Percentiles rank a stretch among this genome's conserved stretches.
Conservation (phyloP, 2,888 invertebrate species). For the Sphinx pinastri region DNA sequence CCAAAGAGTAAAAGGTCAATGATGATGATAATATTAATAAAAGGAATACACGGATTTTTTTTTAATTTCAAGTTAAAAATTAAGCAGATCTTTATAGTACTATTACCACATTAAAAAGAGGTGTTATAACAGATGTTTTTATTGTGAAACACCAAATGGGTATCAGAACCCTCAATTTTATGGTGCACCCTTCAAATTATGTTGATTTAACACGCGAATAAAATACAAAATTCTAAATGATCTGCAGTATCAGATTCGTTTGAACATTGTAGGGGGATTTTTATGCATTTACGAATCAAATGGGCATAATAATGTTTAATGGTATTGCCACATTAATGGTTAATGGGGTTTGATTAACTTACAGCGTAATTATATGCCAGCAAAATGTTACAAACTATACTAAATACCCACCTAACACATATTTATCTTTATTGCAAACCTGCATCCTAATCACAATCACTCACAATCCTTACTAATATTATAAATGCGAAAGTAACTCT, state of each 20-base stretch:
- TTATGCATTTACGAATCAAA: not conserved
- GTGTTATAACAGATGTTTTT: conserved; percentile 11
- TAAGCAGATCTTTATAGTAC: not conserved
- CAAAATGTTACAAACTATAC: too few relatives aligned
- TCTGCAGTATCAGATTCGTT: conserved; percentile 1
- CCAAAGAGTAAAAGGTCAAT: too few relatives aligned
- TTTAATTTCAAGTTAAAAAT: too few relatives aligned
- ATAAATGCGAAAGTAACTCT: too few relatives aligned
- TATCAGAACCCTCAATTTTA: not conserved
- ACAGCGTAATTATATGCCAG: too few relatives aligned
- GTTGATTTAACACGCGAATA: conserved; percentile 4
- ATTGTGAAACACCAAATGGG: not conserved
- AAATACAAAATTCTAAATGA: not conserved
- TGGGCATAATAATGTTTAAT: not conserved
- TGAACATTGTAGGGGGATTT: not conserved
- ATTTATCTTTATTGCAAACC: too few relatives aligned
- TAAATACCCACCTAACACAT: too few relatives aligned
- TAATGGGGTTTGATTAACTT: too few relatives aligned
- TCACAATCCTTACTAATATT: too few relatives aligned
- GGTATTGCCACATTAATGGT: not conserved
- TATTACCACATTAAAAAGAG: not conserved
- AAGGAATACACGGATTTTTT: too few relatives aligned
- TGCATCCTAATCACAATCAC: too few relatives aligned
- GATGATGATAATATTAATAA: too few relatives aligned
- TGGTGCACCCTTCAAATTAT: conserved; percentile 6